These are phyloP conservation scores for Pogonus chalceus DNA, from an alignment of 1,140 invertebrate genomes.

Conservation along the genomic window DNA sequence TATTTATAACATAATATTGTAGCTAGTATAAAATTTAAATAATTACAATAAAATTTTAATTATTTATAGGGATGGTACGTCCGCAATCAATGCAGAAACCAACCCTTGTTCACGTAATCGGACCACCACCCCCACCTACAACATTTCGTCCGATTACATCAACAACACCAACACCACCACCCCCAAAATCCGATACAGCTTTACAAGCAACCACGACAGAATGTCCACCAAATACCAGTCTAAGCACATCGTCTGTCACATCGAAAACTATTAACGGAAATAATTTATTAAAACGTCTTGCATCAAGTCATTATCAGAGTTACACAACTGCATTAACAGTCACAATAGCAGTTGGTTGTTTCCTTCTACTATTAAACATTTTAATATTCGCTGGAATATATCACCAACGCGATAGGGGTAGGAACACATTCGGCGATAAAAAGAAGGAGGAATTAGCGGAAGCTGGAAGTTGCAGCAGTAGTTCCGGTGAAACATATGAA, in stretches of 20 bases:
- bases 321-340: conserved; percentile 86
- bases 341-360: conserved; percentile 85
- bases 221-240: conserved; percentile 54
- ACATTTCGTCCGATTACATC: conserved; percentile 32
- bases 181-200: conserved; percentile 34
- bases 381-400: conserved; percentile 92
- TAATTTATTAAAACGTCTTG: conserved; percentile 59
- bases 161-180: conserved; percentile 33
- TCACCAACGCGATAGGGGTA: conserved; percentile 69
- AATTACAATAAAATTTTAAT: conserved; percentile 13
- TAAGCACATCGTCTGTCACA: conserved; percentile 2
- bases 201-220: conserved; percentile 47
- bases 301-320: conserved; percentile 70
- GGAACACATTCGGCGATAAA: conserved; percentile 46
- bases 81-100: conserved; percentile 56
- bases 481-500: conserved; percentile 45
- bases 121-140: conserved; percentile 39
- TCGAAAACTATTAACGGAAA: conserved; percentile 40
- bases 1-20: neutral
- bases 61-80: conserved; percentile 51
- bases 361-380: conserved; percentile 79
- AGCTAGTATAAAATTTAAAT: conserved; percentile 8
- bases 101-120: conserved; percentile 38
- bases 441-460: conserved; percentile 64
- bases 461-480: conserved; percentile 52